Evolutionary conservation across 2,797 vertebrate genomes (phyloP).

Genomic region (Iguana delicatissima): DNA sequence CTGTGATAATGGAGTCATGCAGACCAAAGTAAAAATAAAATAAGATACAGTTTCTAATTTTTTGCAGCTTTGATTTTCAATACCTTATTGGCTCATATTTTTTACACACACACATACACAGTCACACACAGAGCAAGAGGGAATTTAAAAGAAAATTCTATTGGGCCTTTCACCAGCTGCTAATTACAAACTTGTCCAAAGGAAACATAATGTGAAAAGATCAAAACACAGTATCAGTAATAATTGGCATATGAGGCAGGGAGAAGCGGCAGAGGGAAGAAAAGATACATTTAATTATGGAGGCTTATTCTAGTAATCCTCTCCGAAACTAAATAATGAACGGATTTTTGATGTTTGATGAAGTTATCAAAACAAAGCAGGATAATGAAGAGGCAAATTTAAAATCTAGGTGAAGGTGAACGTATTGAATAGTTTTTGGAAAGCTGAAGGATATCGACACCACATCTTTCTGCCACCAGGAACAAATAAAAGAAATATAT

Average conservation of each 20-base stretch:
- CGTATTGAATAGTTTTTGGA: slow-evolving; percentile 73
- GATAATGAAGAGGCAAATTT: slow-evolving; percentile 79
- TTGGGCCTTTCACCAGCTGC: slow-evolving; percentile 60
- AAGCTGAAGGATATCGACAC: slow-evolving; percentile 65
- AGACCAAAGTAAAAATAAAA: not conserved
- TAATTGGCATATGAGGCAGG: slow-evolving; percentile 78
- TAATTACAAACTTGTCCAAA: slow-evolving; percentile 78
- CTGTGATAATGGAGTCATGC: slow-evolving; percentile 22
- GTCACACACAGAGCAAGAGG: not conserved
- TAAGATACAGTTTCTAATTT: slow-evolving; percentile 26
- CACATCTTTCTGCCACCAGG: slow-evolving; percentile 54
- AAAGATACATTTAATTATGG: slow-evolving; percentile 81
- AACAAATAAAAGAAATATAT: not conserved
- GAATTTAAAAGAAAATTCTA: slow-evolving; percentile 37
- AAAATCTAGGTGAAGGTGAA: slow-evolving; percentile 75
- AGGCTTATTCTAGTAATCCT: slow-evolving; percentile 79
- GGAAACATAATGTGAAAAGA: slow-evolving; percentile 78
- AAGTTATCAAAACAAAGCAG: slow-evolving; percentile 81
- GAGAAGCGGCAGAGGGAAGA: slow-evolving; percentile 59
- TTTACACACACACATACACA: not conserved
- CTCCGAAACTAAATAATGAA: slow-evolving; percentile 79
- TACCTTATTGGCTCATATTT: slow-evolving; percentile 60
- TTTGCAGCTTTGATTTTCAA: slow-evolving; percentile 32
- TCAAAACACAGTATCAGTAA: slow-evolving; percentile 78
- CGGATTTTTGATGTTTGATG: slow-evolving; percentile 81